phyloP scores from a whole-genome alignment of 2,888 invertebrate genomes.

The Invenusta paracnida region DNA sequence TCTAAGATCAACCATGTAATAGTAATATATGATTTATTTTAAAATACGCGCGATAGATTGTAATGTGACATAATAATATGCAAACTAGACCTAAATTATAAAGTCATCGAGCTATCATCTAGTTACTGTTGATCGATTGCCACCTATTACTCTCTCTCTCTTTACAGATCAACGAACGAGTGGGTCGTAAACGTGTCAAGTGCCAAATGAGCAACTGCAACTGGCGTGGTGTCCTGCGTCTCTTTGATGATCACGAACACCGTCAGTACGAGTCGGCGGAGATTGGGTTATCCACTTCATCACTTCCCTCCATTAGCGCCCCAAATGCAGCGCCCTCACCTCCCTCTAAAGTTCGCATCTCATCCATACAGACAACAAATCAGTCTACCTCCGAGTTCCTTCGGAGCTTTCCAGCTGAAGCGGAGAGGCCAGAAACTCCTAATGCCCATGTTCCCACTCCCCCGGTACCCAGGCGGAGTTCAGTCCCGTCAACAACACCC shows the following conservation, averaged over 20 bases:
- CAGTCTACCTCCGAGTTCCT: not conserved
- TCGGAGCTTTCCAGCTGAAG: not conserved
- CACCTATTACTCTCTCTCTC: too few species aligned
- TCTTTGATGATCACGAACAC: constrained; percentile 38
- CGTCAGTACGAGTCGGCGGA: constrained; percentile 35
- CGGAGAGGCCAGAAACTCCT: not conserved
- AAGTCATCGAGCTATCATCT: too few species aligned
- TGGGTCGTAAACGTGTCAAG: constrained; percentile 41
- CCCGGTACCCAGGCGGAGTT: too few species aligned
- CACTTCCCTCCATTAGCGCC: not conserved
- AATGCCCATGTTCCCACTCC: not conserved
- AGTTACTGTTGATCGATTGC: too few species aligned
- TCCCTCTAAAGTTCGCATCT: not conserved
- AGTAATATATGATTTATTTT: too few species aligned
- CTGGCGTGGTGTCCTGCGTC: constrained; percentile 39
- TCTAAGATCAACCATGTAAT: too few species aligned
- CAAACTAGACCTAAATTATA: too few species aligned
- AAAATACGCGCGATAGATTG: too few species aligned
- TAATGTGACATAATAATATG: too few species aligned
- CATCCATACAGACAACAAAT: not conserved
- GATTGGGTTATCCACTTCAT: constrained; percentile 10
- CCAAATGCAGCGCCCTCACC: too few species aligned
- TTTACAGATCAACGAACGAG: constrained; percentile 35
- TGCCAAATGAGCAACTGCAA: constrained; percentile 32
- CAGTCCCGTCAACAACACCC: too few species aligned